phyloP scores from a whole-genome alignment of 1,140 invertebrate species.

The Temnothorax nylanderi region DNA sequence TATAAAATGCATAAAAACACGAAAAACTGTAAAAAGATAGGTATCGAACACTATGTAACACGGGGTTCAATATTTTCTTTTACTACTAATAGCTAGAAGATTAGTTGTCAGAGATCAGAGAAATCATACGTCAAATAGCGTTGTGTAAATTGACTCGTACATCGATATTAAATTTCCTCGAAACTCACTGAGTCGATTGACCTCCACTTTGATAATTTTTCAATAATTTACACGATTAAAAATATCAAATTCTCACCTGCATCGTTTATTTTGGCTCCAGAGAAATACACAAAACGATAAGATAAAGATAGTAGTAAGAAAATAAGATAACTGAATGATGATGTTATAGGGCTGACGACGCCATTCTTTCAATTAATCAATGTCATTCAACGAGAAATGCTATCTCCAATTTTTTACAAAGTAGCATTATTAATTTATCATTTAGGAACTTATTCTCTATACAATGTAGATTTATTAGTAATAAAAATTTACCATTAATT shows the following conservation, averaged over 20 bases:
- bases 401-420: not conserved
- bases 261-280: not conserved
- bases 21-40: not conserved
- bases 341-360: not conserved
- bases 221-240: not conserved
- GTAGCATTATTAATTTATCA: not conserved
- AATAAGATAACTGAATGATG: not conserved
- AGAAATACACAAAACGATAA: not conserved
- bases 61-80: too few relatives aligned
- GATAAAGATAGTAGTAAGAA: not conserved
- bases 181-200: not conserved
- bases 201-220: not conserved
- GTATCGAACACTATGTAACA: not conserved
- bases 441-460: not conserved
- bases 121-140: not conserved
- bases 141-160: not conserved
- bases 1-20: not conserved
- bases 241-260: not conserved
- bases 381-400: not conserved
- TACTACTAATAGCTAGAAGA: too few relatives aligned
- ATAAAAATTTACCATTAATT: not conserved
- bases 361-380: not conserved
- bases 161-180: not conserved
- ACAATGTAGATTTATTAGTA: not conserved
- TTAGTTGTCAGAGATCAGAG: too few relatives aligned